Evolutionary conservation across 37 sponge, comb jelly and placozoan genomes (phyloP), one percentile per base, ranked within the genome.

Genomic region (Spongia lamella): DNA sequence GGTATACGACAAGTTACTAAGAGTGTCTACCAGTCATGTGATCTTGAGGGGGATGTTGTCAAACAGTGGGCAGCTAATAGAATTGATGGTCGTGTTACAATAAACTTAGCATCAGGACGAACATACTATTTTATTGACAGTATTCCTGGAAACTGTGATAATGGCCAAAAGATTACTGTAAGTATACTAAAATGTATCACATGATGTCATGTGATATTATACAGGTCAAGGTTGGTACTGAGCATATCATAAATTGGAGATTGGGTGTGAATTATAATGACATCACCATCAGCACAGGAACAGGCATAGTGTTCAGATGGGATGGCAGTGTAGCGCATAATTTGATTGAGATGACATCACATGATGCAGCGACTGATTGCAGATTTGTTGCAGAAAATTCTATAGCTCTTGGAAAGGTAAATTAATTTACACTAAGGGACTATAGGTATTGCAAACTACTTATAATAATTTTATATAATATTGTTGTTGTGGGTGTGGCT

Each of bases 91-190:
- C 47, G 16, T 7, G 61, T 69, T 7, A 47, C 33, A 0, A 68
- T 85, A 19, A 58, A 35, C 33, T 53, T 86, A 2, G 67, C 61
- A 2, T 24, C 7, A 17, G 83, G 86, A 19, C 56, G 38, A 32
- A 72, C 62, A 1, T 66, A 71, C 60, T 90, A 90, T 75, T 90
- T 90, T 69, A 72, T 90, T 21, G 87, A 86, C 34, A 40, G 83
- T 47, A 79, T 86, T 13, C 52, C 35, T 20, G 83, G 76, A 3
- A 66, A 76, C 70, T 90, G 91, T 66, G 34, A 35, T 1, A 32
- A 31, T 37, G 91, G 91, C 0, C 34, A 27, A 17, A 90, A 90
- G 58, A 38, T 82, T 0, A 56, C 39, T 56, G 91, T 89, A 53
- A 66, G 79, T 31, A 58, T 66, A n/a, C 53, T 70, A 24, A 21